A percentile compares a stretch with the other conserved stretches of the same genome.
Evolutionary conservation across 2,888 invertebrate species (phyloP).

Genomic region (Sarcophaga variegata): DNA sequence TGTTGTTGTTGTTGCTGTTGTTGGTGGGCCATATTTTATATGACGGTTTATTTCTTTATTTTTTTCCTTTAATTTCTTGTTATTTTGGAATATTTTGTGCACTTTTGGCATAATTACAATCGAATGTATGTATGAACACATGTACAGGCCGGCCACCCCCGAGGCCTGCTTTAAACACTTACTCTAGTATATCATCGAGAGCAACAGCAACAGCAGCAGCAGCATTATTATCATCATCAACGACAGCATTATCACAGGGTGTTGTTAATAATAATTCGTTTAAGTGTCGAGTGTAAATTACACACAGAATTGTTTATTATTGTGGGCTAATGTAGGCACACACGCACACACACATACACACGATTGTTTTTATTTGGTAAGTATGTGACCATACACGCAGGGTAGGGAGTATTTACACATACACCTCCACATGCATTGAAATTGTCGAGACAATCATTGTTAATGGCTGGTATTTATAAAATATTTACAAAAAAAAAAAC

Average conservation of each 20-base stretch:
- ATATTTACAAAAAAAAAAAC: constrained; percentile 31
- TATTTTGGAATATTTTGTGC: constrained; percentile 59
- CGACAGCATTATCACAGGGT: constrained; percentile 1
- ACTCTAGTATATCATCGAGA: not conserved
- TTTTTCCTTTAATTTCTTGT: not conserved
- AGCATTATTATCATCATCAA: not conserved
- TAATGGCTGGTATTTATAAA: constrained; percentile 13
- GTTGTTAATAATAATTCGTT: constrained; percentile 54
- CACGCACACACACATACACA: too few relatives aligned
- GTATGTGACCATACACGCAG: not conserved
- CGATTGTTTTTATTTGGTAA: not conserved
- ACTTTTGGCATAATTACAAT: constrained; percentile 67
- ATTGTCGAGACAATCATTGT: constrained; percentile 4
- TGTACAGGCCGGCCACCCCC: too few relatives aligned
- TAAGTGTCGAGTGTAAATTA: constrained; percentile 58
- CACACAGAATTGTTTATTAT: constrained; percentile 53
- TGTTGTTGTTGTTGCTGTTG: not conserved
- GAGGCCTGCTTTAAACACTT: too few relatives aligned
- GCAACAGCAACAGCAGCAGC: constrained; percentile 4
- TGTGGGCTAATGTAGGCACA: constrained; percentile 24
- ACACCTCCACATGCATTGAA: too few relatives aligned
- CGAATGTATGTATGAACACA: not conserved
- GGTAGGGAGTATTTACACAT: not conserved
- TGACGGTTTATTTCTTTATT: not conserved
- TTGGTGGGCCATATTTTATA: not conserved